Conservation (phyloP, 2,888 invertebrate genomes). For the Agrotis exclamationis region DNA sequence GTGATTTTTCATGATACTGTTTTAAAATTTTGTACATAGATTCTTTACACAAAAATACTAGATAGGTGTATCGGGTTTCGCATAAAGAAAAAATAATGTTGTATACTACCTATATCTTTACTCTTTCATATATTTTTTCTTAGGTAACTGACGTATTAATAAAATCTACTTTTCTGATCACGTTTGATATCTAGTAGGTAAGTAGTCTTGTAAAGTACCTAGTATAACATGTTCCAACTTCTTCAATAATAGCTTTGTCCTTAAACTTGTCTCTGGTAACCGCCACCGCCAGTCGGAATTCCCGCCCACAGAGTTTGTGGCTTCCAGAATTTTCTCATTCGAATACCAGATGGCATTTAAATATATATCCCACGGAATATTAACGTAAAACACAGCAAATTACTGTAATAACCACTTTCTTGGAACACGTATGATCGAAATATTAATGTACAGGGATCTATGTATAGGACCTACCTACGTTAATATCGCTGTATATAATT, state of each 20-base stretch:
- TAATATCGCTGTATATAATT: background rate
- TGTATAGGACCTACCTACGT: background rate
- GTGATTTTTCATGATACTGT: no score
- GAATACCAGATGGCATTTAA: constrained; percentile 80
- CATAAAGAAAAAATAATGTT: no score
- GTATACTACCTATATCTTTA: no score
- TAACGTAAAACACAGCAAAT: constrained; percentile 77
- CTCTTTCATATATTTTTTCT: no score
- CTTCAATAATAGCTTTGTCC: constrained; percentile 51
- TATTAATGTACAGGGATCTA: constrained; percentile 37
- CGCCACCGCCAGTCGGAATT: constrained; percentile 38
- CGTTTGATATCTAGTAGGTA: background rate
- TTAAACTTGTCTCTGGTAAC: constrained; percentile 62
- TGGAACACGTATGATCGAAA: constrained; percentile 39
- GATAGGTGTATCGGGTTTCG: no score
- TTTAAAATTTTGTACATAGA: no score
- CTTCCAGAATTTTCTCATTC: constrained; percentile 80
- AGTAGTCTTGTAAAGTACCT: background rate
- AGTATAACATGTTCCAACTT: constrained; percentile 24
- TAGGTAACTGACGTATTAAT: background rate
- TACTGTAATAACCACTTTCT: constrained; percentile 76
- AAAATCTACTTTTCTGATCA: background rate
- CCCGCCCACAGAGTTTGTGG: constrained; percentile 77
- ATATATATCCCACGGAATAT: constrained; percentile 66
- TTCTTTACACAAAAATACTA: no score